Base-by-base conservation (phyloP, 2,888 invertebrate species). In the Xestoiulus laeticollis region DNA sequence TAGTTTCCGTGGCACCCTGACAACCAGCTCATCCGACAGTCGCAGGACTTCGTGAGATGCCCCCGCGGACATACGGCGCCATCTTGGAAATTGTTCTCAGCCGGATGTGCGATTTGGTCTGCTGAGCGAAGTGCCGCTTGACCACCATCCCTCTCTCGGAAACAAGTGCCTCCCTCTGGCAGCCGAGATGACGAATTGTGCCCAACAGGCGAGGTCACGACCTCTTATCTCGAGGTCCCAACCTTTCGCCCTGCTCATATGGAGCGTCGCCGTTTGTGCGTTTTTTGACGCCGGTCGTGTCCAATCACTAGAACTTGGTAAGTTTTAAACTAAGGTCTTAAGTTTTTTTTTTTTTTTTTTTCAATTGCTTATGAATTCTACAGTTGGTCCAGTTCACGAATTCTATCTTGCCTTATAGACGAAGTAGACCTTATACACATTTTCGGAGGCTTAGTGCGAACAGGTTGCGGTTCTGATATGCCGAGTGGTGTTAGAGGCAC, bases 171-270 rank as follows among this genome's bases (percentile, higher is more conserved):
- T 59, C 22, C 59, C 59, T 22, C 59, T 22, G 59, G 59, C 59
- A n/a, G 59, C 59, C 59, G 59, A 19, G 22, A 59, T 59, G 59
- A 59, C 59, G 59, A 59, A 59, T n/a, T 59, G 59, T 22, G 59
- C 59, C 59, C 59, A n/a, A 22, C 59, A n/a, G 59, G 22, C n/a
- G 59, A 59, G 59, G 59, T 59, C 59, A 6, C 59, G 22, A 59
- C 22, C 59, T 22, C 53, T 10, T 14, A 53, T 19, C 53, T 53
- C 53, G 4, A 53, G 16, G 19, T 19, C 53, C 16, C 59, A n/a
- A 59, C n/a, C 59, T 22, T 59, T 59, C 59, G 59, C 22, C 59
- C 59, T 59, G 59, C 59, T 59, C 59, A 59, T n/a, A 22, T 59
- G 59, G 22, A 59, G 59, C 59, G 22, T 59, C 59, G 59, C 59